These are phyloP conservation scores for Hippoglossus hippoglossus DNA, from an alignment of 2,797 vertebrate genomes.

Conservation along the genomic window DNA sequence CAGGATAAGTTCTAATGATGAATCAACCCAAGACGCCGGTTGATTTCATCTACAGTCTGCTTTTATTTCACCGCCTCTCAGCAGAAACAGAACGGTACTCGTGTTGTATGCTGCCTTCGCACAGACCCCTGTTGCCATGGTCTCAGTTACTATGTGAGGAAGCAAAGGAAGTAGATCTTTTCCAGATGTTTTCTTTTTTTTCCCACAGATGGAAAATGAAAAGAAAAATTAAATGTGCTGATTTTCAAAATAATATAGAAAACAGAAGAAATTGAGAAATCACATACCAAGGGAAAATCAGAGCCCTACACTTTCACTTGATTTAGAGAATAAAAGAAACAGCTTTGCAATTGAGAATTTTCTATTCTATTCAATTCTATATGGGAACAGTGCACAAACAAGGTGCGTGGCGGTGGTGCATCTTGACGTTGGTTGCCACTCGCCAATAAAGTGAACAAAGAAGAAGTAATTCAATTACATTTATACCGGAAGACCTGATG, in stretches of 20 bases:
- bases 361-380: too few species aligned
- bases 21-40: not conserved
- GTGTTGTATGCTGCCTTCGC: conserved; percentile 40
- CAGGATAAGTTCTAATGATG: conserved; percentile 15
- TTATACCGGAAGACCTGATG: too few species aligned
- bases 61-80: conserved; percentile 39
- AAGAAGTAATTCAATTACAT: too few species aligned
- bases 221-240: conserved; percentile 58
- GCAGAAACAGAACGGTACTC: conserved; percentile 28
- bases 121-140: conserved; percentile 64
- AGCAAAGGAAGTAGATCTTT: conserved; percentile 56
- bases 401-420: too few species aligned
- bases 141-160: conserved; percentile 65
- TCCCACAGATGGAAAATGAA: conserved; percentile 56
- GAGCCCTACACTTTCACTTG: not conserved
- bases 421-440: too few species aligned
- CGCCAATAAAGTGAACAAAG: too few species aligned
- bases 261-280: not conserved
- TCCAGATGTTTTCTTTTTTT: conserved; percentile 67
- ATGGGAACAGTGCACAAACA: too few species aligned
- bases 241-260: conserved; percentile 33
- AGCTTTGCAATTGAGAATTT: not conserved
- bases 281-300: conserved; percentile 6
- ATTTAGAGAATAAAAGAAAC: not conserved
- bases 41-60: conserved; percentile 31